Conservation (phyloP, 2,888 invertebrate genomes). For the Mesochorus sp. region DNA sequence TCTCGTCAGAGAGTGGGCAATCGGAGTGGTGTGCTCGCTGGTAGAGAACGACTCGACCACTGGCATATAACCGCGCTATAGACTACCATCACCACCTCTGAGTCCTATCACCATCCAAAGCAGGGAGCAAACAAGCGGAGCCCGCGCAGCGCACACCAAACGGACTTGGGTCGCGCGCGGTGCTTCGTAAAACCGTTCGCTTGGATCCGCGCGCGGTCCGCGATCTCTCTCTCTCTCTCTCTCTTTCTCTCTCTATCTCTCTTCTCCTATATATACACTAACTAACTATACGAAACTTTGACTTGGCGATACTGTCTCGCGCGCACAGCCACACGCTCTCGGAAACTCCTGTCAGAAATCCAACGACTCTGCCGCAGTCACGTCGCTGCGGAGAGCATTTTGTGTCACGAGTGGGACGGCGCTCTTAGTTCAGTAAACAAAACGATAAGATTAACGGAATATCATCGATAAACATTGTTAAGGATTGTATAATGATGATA, state of each 20-base stretch:
- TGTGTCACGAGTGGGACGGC: not conserved
- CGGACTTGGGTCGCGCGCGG: conserved; percentile 51
- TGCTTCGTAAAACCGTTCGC: conserved; percentile 34
- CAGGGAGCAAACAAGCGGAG: conserved; percentile 28
- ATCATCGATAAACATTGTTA: no score
- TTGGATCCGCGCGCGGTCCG: conserved; percentile 49
- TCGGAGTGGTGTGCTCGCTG: not conserved
- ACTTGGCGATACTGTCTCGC: conserved; percentile 25
- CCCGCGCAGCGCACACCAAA: conserved; percentile 5
- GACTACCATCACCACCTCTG: conserved; percentile 28
- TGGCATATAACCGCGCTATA: no score
- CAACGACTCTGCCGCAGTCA: conserved; percentile 56
- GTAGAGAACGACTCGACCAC: conserved; percentile 31
- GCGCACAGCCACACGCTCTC: conserved; percentile 44
- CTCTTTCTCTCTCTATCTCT: conserved; percentile 2
- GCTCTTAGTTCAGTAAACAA: not conserved
- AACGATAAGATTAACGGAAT: no score
- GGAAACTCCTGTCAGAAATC: conserved; percentile 63
- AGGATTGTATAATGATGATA: no score
- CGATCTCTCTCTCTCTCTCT: conserved; percentile 36
- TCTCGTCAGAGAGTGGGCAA: conserved; percentile 14
- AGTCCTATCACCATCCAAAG: conserved; percentile 48
- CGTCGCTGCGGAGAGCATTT: conserved; percentile 52
- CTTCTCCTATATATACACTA: conserved; percentile 34
- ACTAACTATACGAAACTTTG: conserved; percentile 33